phyloP scores from a whole-genome alignment of 2,888 invertebrate species.

The Erebia palarica region DNA sequence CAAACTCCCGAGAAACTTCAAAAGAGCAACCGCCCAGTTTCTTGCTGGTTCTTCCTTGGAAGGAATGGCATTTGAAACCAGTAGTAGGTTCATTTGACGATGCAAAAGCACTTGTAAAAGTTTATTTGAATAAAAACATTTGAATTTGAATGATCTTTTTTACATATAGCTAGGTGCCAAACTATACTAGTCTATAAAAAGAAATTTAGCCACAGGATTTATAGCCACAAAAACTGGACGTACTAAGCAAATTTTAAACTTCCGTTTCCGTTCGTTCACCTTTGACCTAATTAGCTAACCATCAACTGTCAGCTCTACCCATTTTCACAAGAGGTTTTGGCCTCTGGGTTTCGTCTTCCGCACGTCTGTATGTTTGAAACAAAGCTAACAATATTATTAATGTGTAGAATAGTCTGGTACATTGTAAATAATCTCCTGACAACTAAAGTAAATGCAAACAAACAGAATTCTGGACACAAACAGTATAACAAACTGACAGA shows the following conservation, averaged over 20 bases:
- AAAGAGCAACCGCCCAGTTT: no score
- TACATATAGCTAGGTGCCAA: no score
- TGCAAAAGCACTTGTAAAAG: no score
- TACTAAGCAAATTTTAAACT: slow-evolving; percentile 2
- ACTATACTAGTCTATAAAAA: no score
- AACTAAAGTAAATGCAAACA: slow-evolving; percentile 5
- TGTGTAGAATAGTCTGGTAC: slow-evolving; percentile 7
- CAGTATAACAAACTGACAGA: slow-evolving; percentile 3
- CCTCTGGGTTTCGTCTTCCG: slow-evolving; percentile 18
- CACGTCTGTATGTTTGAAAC: slow-evolving; percentile 9
- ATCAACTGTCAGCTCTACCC: neutral
- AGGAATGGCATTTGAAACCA: no score
- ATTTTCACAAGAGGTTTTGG: slow-evolving; percentile 17
- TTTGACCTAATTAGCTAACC: slow-evolving; percentile 15
- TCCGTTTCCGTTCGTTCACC: slow-evolving; percentile 14
- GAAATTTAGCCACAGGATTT: neutral
- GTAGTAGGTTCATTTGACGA: no score
- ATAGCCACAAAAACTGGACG: neutral
- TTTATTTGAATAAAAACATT: no score
- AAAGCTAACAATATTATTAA: slow-evolving; percentile 17
- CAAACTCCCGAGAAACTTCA: no score
- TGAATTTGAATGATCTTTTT: no score
- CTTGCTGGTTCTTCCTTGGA: no score
- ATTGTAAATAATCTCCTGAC: slow-evolving; percentile 14
- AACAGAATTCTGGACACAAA: neutral